These are phyloP conservation scores for Pithys albifrons DNA, from an alignment of 2,113 vertebrate species.

Conservation along the genomic window DNA sequence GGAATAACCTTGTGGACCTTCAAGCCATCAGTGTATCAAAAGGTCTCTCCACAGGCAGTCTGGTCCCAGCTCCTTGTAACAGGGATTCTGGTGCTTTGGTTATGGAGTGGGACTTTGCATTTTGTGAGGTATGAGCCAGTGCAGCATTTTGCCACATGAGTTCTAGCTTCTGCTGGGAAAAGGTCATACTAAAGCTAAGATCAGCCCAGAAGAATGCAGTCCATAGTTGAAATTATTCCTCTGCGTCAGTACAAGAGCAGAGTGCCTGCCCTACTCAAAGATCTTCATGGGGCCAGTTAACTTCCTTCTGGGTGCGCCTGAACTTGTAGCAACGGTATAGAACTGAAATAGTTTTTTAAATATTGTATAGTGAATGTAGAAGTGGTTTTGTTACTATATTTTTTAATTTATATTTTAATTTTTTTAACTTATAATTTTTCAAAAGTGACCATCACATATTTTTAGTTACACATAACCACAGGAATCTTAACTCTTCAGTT, in stretches of 20 bases:
- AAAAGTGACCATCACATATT: not conserved
- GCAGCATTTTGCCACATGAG: not conserved
- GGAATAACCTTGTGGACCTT: not conserved
- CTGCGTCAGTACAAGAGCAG: not conserved
- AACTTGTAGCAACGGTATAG: not conserved
- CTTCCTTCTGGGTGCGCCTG: not conserved
- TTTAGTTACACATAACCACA: not conserved
- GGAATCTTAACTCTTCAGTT: not conserved
- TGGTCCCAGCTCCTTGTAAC: not conserved
- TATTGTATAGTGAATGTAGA: not conserved
- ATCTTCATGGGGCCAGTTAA: not conserved
- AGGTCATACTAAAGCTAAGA: not conserved
- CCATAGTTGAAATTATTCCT: not conserved
- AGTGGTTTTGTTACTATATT: not conserved
- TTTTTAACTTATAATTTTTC: not conserved
- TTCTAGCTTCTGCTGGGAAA: not conserved
- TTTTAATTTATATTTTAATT: not conserved
- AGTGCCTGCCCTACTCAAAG: not conserved
- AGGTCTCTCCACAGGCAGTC: fast-evolving
- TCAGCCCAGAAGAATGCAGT: not conserved
- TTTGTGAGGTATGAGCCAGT: not conserved
- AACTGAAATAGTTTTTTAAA: not conserved
- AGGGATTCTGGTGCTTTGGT: fast-evolving
- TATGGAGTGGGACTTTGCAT: not conserved
- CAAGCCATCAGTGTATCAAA: not conserved